Conservation (phyloP, 2,797 vertebrate genomes). For the Vespertilio murinus region DNA sequence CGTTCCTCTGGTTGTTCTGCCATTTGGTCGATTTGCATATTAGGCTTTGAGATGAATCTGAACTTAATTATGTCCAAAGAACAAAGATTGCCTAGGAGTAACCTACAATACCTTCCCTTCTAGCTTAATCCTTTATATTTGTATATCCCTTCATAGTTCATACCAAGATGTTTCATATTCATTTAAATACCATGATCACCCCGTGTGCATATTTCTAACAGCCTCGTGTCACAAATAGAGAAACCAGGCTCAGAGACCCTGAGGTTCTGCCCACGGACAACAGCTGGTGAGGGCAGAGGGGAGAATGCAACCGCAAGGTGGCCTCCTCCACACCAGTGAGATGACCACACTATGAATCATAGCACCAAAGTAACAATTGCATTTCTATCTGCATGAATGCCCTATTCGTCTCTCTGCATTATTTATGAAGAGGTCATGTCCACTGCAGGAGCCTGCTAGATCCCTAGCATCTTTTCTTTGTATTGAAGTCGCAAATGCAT, state of each 20-base stretch:
- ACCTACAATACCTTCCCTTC: not conserved
- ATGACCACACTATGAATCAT: not conserved
- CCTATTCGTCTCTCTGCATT: conserved; percentile 18
- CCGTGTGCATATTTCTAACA: not conserved
- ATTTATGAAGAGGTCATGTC: conserved; percentile 53
- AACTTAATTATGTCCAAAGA: not conserved
- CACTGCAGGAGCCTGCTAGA: not conserved
- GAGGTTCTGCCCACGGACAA: not conserved
- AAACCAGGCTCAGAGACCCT: not conserved
- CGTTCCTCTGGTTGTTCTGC: too few relatives aligned
- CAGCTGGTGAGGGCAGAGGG: not conserved
- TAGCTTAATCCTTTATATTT: not conserved
- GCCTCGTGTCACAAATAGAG: not conserved
- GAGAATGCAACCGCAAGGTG: not conserved
- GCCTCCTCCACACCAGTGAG: not conserved
- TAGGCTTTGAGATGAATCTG: not conserved
- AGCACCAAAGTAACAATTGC: not conserved
- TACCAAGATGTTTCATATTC: not conserved
- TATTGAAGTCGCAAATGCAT: not conserved
- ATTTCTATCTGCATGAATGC: conserved; percentile 25
- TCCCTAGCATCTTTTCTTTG: not conserved
- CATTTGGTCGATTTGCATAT: too few relatives aligned
- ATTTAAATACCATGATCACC: not conserved
- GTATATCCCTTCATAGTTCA: not conserved
- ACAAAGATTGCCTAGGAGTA: not conserved